phyloP scores from a whole-genome alignment of 2,888 invertebrate species.

The Silvanus unidentatus region DNA sequence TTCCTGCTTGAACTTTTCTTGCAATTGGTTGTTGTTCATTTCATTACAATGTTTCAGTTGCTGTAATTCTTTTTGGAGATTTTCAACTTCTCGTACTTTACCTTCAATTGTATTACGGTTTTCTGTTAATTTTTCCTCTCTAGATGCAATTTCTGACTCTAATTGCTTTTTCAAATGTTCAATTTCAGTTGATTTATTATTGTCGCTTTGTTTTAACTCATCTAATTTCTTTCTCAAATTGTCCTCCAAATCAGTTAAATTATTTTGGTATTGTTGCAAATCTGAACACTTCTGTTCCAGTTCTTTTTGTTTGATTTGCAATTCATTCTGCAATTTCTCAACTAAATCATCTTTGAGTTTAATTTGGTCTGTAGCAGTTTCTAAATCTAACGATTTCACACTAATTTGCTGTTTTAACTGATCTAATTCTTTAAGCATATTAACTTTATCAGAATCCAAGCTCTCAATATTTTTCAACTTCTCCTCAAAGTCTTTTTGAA shows the following conservation, averaged over 20 bases:
- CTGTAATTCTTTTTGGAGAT: conserved; percentile 1
- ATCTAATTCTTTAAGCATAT: conserved; percentile 34
- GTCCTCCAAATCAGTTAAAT: conserved; percentile 30
- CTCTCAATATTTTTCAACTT: too few species aligned
- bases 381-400: conserved; percentile 52
- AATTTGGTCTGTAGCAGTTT: conserved; percentile 26
- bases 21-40: conserved; percentile 7
- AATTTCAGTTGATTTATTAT: conserved; percentile 5
- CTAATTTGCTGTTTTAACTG: conserved; percentile 46
- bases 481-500: too few species aligned
- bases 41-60: conserved; percentile 8
- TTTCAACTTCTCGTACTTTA: neutral
- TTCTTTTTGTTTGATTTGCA: conserved; percentile 35
- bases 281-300: conserved; percentile 31
- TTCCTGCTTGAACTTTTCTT: conserved; percentile 13
- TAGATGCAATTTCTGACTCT: conserved; percentile 6
- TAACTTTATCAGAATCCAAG: conserved; percentile 16
- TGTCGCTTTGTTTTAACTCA: conserved; percentile 35
- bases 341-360: conserved; percentile 32
- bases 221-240: conserved; percentile 37
- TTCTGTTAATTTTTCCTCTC: too few species aligned
- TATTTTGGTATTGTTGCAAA: conserved; percentile 36
- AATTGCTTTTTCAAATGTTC: conserved; percentile 20
- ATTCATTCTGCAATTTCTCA: conserved; percentile 35
- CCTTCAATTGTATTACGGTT: too few species aligned